Conservation (phyloP, 1,140 invertebrate genomes). For the Drosophila varians region DNA sequence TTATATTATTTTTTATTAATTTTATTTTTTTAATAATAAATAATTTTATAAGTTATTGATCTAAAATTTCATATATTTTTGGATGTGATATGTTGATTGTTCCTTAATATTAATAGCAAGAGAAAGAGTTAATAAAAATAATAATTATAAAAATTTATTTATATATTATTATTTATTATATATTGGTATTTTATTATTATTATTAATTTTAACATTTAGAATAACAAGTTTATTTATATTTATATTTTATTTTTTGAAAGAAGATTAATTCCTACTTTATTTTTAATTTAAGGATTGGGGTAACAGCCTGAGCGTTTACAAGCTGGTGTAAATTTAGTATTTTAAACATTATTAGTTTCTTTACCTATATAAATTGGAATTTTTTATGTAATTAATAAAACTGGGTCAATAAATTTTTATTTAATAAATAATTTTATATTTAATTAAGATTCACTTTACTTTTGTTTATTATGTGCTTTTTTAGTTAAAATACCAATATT, state of each 20-base stretch:
- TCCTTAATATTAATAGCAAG: constrained; percentile 85
- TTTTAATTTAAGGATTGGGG: constrained; percentile 85
- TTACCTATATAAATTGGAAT: constrained; percentile 86
- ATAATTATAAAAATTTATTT: constrained; percentile 84
- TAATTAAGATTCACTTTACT: constrained; percentile 84
- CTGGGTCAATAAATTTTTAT: constrained; percentile 84
- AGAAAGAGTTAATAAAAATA: constrained; percentile 83
- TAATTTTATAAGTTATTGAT: constrained; percentile 77
- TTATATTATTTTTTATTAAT: constrained; percentile 82
- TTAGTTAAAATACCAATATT: constrained; percentile 89
- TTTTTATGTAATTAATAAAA: constrained; percentile 84
- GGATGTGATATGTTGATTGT: constrained; percentile 84
- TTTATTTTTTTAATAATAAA: constrained; percentile 83
- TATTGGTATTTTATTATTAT: constrained; percentile 85
- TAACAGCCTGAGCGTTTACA: constrained; percentile 86
- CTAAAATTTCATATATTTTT: constrained; percentile 82
- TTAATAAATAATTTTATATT: constrained; percentile 83
- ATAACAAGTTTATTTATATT: constrained; percentile 86
- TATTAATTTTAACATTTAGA: constrained; percentile 86
- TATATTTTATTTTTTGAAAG: constrained; percentile 68
- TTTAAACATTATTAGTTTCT: constrained; percentile 87
- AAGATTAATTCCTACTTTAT: too few relatives aligned
- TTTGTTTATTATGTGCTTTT: constrained; percentile 86
- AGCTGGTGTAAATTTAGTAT: constrained; percentile 86
- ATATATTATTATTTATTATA: too few relatives aligned